phyloP scores from a whole-genome alignment of 2,888 invertebrate genomes.

The Julus scandinavius region DNA sequence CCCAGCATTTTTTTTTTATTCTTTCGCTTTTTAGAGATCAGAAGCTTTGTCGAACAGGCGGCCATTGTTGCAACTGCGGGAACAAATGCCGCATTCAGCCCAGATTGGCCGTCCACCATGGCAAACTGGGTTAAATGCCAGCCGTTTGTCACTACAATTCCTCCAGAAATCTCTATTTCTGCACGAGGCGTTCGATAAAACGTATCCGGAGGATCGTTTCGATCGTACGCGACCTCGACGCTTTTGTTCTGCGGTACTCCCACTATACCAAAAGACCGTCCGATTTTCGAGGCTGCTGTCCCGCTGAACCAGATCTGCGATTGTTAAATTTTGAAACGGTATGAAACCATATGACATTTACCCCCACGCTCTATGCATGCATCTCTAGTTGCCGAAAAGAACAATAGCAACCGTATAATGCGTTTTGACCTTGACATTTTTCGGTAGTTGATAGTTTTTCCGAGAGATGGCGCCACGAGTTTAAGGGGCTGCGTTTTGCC shows the following conservation, averaged over 20 bases:
- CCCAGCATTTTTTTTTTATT: neutral
- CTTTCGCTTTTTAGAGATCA: neutral
- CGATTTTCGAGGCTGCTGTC: neutral
- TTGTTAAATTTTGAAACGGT: too few species aligned
- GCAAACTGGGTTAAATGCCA: neutral
- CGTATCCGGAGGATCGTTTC: neutral
- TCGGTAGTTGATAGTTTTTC: neutral
- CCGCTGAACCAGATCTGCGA: neutral
- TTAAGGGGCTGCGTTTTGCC: neutral
- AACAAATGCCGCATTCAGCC: slow-evolving; percentile 3
- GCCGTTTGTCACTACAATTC: neutral
- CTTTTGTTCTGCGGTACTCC: neutral
- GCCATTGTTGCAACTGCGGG: slow-evolving; percentile 1
- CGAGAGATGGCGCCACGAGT: neutral
- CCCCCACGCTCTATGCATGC: too few species aligned
- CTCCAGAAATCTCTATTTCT: neutral
- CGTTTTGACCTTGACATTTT: neutral
- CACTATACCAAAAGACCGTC: neutral
- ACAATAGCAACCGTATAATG: neutral
- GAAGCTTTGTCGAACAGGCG: neutral
- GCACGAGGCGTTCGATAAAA: neutral
- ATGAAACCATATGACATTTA: too few species aligned
- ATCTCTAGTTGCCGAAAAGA: neutral
- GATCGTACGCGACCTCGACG: neutral
- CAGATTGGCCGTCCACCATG: neutral